These are phyloP conservation scores for Lophura nycthemera DNA, from an alignment of 2,113 vertebrate genomes.

Conservation along the genomic window DNA sequence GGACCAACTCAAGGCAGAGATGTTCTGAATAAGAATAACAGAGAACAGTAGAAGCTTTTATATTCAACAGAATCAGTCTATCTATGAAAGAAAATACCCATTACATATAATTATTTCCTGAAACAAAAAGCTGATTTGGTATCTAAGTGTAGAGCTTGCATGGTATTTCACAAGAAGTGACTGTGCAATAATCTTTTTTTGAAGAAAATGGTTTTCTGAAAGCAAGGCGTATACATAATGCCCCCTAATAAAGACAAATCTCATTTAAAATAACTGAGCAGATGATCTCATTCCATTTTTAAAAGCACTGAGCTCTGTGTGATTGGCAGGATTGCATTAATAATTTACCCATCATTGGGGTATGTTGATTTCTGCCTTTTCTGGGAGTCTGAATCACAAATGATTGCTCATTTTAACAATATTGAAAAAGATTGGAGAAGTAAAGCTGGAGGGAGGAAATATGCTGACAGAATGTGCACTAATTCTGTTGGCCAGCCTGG, in stretches of 20 bases:
- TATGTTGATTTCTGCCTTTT: conserved; percentile 62
- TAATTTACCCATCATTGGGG: conserved; percentile 66
- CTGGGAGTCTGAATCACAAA: conserved; percentile 61
- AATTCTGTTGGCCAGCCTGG: conserved; percentile 60
- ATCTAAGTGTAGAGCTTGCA: conserved; percentile 19
- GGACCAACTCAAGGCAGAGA: neutral
- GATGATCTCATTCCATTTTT: conserved; percentile 62
- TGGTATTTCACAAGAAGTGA: conserved; percentile 58
- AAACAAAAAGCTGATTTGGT: conserved; percentile 53
- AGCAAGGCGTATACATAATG: conserved; percentile 25
- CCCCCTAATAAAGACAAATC: conserved; percentile 56
- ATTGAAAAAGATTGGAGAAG: conserved; percentile 58
- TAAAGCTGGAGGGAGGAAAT: conserved; percentile 49
- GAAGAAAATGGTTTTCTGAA: conserved; percentile 20
- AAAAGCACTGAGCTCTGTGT: conserved; percentile 58
- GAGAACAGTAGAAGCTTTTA: conserved; percentile 11
- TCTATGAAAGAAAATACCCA: conserved; percentile 35
- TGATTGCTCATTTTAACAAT: conserved; percentile 67
- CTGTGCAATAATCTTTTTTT: conserved; percentile 41
- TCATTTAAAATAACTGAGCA: conserved; percentile 46
- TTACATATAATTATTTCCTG: conserved; percentile 40
- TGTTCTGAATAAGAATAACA: neutral
- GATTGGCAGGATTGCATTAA: conserved; percentile 72
- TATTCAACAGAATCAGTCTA: neutral
- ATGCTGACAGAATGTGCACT: conserved; percentile 58